Conservation (phyloP, 2,113 vertebrate species). For the Martes martes region DNA sequence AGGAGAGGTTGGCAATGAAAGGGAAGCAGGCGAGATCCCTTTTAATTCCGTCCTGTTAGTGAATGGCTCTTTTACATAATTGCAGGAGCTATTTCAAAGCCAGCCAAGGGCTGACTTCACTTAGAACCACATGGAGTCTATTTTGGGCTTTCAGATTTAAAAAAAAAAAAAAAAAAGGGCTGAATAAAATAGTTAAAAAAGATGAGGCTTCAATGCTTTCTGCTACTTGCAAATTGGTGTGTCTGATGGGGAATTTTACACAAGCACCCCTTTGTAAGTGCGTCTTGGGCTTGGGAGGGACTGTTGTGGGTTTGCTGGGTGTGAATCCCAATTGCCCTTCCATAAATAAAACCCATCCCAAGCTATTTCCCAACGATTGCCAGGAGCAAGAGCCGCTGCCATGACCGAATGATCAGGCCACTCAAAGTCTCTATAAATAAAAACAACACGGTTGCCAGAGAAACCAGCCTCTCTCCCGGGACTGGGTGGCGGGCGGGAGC, state of each 20-base stretch:
- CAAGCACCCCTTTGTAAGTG: conserved; percentile 77
- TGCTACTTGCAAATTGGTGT: conserved; percentile 80
- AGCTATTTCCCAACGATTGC: conserved; percentile 68
- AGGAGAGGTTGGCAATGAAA: conserved; percentile 84
- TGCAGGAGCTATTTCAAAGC: conserved; percentile 86
- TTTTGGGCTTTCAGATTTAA: conserved; percentile 80
- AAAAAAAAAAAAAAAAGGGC: conserved; percentile 66
- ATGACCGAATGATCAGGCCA: conserved; percentile 7
- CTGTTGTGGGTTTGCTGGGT: conserved; percentile 63
- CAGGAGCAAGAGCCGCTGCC: conserved; percentile 44
- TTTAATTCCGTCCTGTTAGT: conserved; percentile 85
- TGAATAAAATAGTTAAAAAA: conserved; percentile 80
- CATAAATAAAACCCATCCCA: conserved; percentile 73
- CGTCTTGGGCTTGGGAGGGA: conserved; percentile 40
- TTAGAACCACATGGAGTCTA: conserved; percentile 86
- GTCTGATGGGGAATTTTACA: conserved; percentile 77
- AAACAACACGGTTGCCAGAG: conserved; percentile 41
- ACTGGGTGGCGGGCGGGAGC: background rate
- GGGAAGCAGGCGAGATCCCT: conserved; percentile 80
- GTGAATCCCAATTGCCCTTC: conserved; percentile 65
- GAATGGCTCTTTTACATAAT: conserved; percentile 90
- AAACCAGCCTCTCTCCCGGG: conserved; percentile 23
- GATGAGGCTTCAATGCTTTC: conserved; percentile 73
- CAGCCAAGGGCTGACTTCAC: conserved; percentile 84
- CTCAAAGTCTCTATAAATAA: conserved; percentile 56